Conservation (phyloP, 2,797 vertebrate genomes). For the Allenopithecus nigroviridis region DNA sequence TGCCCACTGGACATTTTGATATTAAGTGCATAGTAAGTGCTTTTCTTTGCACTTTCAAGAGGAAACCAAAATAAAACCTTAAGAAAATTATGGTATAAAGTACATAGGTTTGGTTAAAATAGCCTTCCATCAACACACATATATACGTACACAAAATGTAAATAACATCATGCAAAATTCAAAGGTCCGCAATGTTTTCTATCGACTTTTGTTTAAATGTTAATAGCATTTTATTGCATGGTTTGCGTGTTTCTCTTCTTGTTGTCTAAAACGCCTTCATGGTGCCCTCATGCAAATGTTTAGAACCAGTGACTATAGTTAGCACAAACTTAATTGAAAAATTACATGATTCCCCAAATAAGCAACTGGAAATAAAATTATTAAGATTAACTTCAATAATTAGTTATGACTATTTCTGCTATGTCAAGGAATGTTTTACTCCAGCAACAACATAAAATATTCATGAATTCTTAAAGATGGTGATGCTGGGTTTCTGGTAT, state of each 20-base stretch:
- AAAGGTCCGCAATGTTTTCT: background rate
- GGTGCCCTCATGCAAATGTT: background rate
- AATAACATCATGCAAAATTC: background rate
- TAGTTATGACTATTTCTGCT: slow-evolving; percentile 34
- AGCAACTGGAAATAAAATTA: slow-evolving; percentile 61
- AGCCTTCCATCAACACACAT: background rate
- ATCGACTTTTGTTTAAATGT: background rate
- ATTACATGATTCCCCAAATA: background rate
- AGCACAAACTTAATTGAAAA: slow-evolving; percentile 18
- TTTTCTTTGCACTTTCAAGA: background rate
- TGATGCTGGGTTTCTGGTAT: background rate
- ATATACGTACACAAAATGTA: background rate
- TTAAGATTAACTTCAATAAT: slow-evolving; percentile 65
- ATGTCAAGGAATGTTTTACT: slow-evolving; percentile 36
- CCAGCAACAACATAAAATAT: slow-evolving; percentile 21
- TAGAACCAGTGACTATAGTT: background rate
- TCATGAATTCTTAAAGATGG: background rate
- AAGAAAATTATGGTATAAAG: background rate
- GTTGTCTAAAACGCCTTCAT: background rate
- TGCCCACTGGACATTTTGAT: background rate
- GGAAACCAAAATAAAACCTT: background rate
- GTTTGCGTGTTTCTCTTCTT: background rate
- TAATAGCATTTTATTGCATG: background rate
- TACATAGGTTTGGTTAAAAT: background rate
- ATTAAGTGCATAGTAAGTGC: background rate